phyloP scores from a whole-genome alignment of 2,888 invertebrate species.

The Acleris cristana region DNA sequence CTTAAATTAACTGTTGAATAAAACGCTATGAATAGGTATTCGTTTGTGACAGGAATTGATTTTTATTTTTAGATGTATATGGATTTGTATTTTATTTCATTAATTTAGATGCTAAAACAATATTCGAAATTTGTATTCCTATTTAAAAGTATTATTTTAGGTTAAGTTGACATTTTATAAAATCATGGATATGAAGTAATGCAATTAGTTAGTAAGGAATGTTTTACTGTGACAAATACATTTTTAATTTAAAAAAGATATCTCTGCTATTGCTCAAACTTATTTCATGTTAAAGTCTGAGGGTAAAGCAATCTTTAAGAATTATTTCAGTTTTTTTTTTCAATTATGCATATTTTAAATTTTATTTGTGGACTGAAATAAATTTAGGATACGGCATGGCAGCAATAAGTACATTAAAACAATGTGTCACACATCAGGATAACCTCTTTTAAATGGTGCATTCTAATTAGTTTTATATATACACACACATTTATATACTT shows the following conservation, averaged over 20 bases:
- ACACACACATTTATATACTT: constrained; percentile 1
- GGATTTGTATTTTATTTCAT: background rate
- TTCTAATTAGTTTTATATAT: constrained; percentile 24
- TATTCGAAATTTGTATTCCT: constrained; percentile 13
- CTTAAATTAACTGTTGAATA: no score
- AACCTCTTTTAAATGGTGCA: constrained; percentile 28
- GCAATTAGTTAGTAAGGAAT: constrained; percentile 6
- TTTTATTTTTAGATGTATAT: background rate
- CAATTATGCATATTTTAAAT: no score
- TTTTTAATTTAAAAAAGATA: background rate
- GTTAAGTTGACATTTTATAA: constrained; percentile 8
- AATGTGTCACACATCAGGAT: constrained; percentile 3
- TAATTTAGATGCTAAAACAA: background rate
- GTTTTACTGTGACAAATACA: background rate
- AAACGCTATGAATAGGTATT: no score
- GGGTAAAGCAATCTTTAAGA: background rate
- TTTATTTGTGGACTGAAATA: no score
- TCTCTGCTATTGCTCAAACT: constrained; percentile 10
- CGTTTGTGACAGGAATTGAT: constrained; percentile 29
- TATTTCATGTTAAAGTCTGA: constrained; percentile 3
- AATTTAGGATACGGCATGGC: no score
- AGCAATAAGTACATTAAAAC: background rate
- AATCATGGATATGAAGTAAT: background rate
- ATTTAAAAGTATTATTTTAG: constrained; percentile 23
- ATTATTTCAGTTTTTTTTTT: background rate